Percentiles rank a stretch among this genome's conserved stretches.
Evolutionary conservation across 2,888 invertebrate genomes (phyloP).

Genomic region (Drosophila putrida): DNA sequence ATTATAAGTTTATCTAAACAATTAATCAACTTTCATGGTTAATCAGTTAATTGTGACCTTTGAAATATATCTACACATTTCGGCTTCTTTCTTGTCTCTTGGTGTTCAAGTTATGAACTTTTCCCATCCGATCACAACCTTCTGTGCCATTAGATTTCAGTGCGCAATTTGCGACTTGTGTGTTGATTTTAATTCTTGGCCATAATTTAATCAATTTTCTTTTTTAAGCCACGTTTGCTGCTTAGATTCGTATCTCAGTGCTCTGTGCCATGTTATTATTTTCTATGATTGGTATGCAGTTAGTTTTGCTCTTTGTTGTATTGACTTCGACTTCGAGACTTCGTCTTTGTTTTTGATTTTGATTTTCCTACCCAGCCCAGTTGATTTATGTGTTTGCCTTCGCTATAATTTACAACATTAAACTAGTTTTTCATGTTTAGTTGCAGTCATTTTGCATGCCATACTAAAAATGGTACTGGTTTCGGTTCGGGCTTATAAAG

Average conservation of each 20-base stretch:
- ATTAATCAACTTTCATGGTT: background rate
- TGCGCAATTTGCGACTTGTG: slow-evolving; percentile 30
- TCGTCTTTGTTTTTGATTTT: slow-evolving; percentile 33
- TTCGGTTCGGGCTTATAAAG: background rate
- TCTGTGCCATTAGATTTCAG: slow-evolving; percentile 16
- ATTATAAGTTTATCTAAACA: background rate
- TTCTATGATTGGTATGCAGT: slow-evolving; percentile 55
- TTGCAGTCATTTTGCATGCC: slow-evolving; percentile 18
- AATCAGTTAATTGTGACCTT: background rate
- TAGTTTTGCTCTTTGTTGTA: slow-evolving; percentile 41
- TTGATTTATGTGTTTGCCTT: slow-evolving; percentile 56
- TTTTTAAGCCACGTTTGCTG: slow-evolving; percentile 37
- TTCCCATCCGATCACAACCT: slow-evolving; percentile 6
- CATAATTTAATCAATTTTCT: slow-evolving; percentile 52
- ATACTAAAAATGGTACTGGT: slow-evolving; percentile 15
- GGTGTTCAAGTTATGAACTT: background rate
- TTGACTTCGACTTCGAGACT: slow-evolving; percentile 17
- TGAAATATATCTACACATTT: background rate
- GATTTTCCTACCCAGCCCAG: slow-evolving; percentile 34
- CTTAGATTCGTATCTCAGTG: slow-evolving; percentile 30
- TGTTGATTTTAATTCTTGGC: slow-evolving; percentile 43
- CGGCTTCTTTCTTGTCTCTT: slow-evolving; percentile 11
- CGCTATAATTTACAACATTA: slow-evolving; percentile 38
- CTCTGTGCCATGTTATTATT: slow-evolving; percentile 53
- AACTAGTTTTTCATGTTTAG: slow-evolving; percentile 48